Evolutionary conservation across 2,113 vertebrate genomes (phyloP), one percentile per base, ranked within the genome.

Genomic region (Lagopus leucura): DNA sequence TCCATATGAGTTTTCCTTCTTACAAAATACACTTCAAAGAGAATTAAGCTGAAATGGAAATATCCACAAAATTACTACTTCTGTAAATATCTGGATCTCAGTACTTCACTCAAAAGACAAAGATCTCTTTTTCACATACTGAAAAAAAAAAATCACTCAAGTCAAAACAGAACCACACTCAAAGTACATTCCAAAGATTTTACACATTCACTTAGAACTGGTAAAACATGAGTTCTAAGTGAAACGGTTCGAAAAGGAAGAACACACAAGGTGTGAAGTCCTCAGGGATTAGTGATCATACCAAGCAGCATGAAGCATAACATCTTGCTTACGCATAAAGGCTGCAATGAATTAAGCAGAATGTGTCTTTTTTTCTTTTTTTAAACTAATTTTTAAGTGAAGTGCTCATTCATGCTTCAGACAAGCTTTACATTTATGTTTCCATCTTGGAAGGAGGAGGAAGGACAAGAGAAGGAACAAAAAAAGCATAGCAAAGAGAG

Each of bases 71-170:
- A 75, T 55, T 81, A 32, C 27, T 40, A 67, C 73, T 55, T 11
- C 38, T 69, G 4, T 34, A 58, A 81, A 50, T 72, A 54, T n/a
- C 47, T 28, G 21, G 16, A 50, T 28, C 52, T 70, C 45, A 60
- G 32, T 12, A 19, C 32, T 77, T 73, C 16, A 55, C 34, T 42
- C 2, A 63, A 13, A 85, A 81, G 6, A 54, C 28, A 89, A 57
- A 72, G 73, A 66, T 47, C 2, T 4, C 5, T 8, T 11, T 67
- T 84, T 76, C 72, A 69, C 27, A 45, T 27, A 6, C 4, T 28
- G 11, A 36, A 50, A 38, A 52, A 55, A n/a, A 2, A 0, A n/a
- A 2, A 0, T 4, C 20, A 34, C 27, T 3, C 27, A 24, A 7
- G 10, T 67, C 71, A 85, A 86, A 93, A 85, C 30, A 47, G 25